A percentile compares a stretch with the other conserved stretches of the same genome.
Evolutionary conservation across 2,113 vertebrate genomes (phyloP).

Genomic region (Phylloscopus whistleri): DNA sequence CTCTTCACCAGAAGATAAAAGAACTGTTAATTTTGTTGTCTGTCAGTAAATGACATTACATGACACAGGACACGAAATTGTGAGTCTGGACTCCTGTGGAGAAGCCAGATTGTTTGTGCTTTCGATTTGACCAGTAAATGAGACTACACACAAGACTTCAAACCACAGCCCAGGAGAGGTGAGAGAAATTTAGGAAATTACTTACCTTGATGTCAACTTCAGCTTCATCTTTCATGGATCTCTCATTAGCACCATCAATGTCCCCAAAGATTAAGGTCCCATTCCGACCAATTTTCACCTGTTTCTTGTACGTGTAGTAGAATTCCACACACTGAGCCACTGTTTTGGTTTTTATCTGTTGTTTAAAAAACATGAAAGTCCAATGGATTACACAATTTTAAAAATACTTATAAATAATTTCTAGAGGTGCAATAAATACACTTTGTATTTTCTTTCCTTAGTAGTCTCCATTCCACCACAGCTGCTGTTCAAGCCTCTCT

Average conservation of each 20-base stretch:
- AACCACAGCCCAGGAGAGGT: not conserved
- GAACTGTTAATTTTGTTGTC: constrained; percentile 8
- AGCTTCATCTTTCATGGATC: constrained; percentile 80
- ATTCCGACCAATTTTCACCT: constrained; percentile 92
- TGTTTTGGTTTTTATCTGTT: constrained; percentile 92
- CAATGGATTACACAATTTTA: not conserved
- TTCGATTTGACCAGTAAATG: not conserved
- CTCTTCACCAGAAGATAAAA: constrained; percentile 66
- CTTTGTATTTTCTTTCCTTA: not conserved
- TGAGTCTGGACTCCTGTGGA: not conserved
- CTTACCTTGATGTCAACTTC: constrained; percentile 88
- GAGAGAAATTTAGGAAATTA: constrained; percentile 3
- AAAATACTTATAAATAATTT: not conserved
- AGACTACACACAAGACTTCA: not conserved
- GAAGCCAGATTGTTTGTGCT: not conserved
- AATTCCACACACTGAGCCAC: constrained; percentile 98
- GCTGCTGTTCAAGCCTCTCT: not conserved
- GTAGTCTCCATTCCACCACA: not conserved
- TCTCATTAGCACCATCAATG: constrained; percentile 73
- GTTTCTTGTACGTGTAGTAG: constrained; percentile 97
- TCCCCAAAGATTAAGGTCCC: constrained; percentile 90
- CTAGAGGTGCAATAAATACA: not conserved
- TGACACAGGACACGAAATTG: not conserved
- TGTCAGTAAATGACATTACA: not conserved
- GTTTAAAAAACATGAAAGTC: not conserved